These are phyloP conservation scores for Yponomeuta plumbellus DNA, from an alignment of 2,888 invertebrate species.

Conservation along the genomic window DNA sequence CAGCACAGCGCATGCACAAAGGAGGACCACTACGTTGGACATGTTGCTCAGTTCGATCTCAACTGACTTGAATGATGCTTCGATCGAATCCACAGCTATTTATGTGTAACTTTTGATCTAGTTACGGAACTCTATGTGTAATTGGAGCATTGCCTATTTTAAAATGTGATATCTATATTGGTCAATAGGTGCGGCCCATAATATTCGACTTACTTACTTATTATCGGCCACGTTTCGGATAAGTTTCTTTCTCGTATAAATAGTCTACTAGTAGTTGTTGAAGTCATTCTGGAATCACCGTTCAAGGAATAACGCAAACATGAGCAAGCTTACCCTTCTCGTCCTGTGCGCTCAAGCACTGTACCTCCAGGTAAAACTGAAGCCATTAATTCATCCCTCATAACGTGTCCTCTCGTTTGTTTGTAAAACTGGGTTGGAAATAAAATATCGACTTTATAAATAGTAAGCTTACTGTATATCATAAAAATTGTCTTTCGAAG, in stretches of 20 bases:
- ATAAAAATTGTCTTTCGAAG: not conserved
- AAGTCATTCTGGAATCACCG: conserved; percentile 1
- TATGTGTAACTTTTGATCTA: not conserved
- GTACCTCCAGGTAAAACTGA: not conserved
- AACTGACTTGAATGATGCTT: not conserved
- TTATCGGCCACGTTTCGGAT: not conserved
- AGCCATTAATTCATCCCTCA: not conserved
- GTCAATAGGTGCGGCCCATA: not conserved
- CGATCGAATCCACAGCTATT: not conserved
- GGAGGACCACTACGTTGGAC: not conserved
- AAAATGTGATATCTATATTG: not conserved
- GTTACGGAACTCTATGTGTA: not conserved
- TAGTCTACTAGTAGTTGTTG: not conserved
- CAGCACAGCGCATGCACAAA: not conserved
- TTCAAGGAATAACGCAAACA: conserved; percentile 2
- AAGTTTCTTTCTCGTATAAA: not conserved
- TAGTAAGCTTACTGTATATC: too few relatives aligned
- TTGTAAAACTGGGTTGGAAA: too few relatives aligned
- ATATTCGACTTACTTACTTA: not conserved
- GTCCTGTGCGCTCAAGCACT: conserved; percentile 4
- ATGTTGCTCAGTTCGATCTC: not conserved
- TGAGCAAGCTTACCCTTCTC: not conserved
- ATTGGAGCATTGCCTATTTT: not conserved
- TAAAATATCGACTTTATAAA: too few relatives aligned
- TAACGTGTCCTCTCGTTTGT: not conserved